Evolutionary conservation across 2,113 vertebrate genomes (phyloP).

Genomic region (Labeo rohita): DNA sequence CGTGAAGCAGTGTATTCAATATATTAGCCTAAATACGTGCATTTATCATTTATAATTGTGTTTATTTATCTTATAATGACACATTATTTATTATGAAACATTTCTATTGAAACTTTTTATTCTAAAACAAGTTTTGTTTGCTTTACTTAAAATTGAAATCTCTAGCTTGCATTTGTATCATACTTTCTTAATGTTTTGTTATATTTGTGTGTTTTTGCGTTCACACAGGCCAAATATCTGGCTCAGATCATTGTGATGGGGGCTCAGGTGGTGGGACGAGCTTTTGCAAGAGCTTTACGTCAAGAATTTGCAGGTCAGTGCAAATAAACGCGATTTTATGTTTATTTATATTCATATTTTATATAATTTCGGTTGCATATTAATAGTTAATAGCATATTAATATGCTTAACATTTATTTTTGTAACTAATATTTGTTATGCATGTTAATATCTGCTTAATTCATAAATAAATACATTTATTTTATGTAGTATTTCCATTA

Average conservation of each 20-base stretch:
- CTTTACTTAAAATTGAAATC: not conserved
- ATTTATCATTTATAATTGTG: not conserved
- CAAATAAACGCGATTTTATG: not conserved
- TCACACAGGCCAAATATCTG: slow-evolving; percentile 88
- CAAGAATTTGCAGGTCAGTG: slow-evolving; percentile 91
- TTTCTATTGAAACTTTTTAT: not conserved
- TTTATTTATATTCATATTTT: not conserved
- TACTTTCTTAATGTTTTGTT: not conserved
- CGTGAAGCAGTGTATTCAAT: not conserved
- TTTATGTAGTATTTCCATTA: not conserved
- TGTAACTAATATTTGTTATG: not conserved
- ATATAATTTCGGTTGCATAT: not conserved
- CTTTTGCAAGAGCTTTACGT: slow-evolving; percentile 90
- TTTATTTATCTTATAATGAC: not conserved
- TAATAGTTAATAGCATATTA: not conserved
- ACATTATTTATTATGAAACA: not conserved
- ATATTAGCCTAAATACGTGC: not conserved
- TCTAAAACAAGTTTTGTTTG: not conserved
- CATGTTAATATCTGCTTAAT: not conserved
- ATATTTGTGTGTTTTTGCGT: not conserved
- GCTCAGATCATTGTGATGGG: slow-evolving; percentile 96
- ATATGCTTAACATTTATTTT: not conserved
- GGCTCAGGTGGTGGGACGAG: slow-evolving; percentile 91
- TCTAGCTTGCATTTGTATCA: not conserved
- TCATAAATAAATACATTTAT: not conserved